phyloP scores from a whole-genome alignment of 2,113 vertebrate species.

The Mesembrinibis cayennensis region DNA sequence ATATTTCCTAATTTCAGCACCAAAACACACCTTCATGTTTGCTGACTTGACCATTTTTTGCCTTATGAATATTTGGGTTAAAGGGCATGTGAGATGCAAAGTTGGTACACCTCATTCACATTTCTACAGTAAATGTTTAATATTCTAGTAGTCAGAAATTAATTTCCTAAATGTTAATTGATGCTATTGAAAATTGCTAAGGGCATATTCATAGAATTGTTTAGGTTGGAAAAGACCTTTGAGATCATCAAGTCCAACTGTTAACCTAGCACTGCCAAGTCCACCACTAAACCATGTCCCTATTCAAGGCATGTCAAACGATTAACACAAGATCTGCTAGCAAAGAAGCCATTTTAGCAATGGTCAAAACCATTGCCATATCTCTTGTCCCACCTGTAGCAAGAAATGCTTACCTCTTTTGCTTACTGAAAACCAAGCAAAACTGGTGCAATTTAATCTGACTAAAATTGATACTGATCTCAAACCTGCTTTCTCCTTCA shows the following conservation, averaged over 20 bases:
- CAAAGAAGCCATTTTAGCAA: not conserved
- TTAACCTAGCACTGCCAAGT: too few relatives aligned
- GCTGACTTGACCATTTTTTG: not conserved
- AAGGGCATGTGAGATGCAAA: not conserved
- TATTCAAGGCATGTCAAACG: not conserved
- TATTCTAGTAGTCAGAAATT: constrained; percentile 9
- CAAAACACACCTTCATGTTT: not conserved
- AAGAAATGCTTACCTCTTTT: not conserved
- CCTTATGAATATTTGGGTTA: not conserved
- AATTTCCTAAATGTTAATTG: constrained; percentile 68
- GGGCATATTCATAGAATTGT: not conserved
- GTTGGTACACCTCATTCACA: constrained; percentile 33
- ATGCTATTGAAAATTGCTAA: constrained; percentile 35
- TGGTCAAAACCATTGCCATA: not conserved
- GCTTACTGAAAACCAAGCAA: not conserved
- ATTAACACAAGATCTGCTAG: not conserved
- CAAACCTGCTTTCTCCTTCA: not conserved
- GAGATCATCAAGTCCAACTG: too few relatives aligned
- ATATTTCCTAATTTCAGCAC: not conserved
- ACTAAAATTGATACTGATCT: not conserved
- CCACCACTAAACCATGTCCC: too few relatives aligned
- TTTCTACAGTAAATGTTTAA: constrained; percentile 48
- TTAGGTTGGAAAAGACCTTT: too few relatives aligned
- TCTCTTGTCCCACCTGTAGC: not conserved
- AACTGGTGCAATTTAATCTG: not conserved